A percentile compares a stretch with the other conserved stretches of the same genome.
These are phyloP conservation scores for Drosophila suzukii DNA, from an alignment of 1,140 invertebrate species.

Conservation along the genomic window DNA sequence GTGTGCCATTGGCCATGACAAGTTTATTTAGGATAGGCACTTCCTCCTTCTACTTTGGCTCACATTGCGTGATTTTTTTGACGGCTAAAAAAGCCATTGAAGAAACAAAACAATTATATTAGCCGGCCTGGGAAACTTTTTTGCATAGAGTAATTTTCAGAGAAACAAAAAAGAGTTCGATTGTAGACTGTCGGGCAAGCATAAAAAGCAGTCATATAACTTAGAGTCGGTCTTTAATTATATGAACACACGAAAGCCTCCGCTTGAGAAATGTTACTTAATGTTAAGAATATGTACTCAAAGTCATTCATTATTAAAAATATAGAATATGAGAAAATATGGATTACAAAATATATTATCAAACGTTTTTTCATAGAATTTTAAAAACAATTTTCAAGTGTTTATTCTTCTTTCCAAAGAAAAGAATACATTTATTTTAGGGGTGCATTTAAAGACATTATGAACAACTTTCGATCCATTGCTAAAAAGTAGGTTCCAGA, in stretches of 20 bases:
- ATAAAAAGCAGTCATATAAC: conserved; percentile 16
- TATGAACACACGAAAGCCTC: neutral
- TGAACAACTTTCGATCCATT: too few species aligned
- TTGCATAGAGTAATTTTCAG: conserved; percentile 21
- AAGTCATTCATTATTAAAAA: neutral
- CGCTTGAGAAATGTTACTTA: neutral
- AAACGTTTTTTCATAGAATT: too few species aligned
- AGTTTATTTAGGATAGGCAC: conserved; percentile 41
- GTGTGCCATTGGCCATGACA: conserved; percentile 26
- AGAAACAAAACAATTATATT: conserved; percentile 21
- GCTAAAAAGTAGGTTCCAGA: too few species aligned
- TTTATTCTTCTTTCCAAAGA: too few species aligned
- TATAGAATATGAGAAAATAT: too few species aligned
- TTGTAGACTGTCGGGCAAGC: neutral
- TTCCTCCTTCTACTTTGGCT: conserved; percentile 9
- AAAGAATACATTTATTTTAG: too few species aligned
- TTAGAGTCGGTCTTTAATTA: conserved; percentile 32
- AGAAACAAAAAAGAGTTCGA: conserved; percentile 27
- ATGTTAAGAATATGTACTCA: neutral
- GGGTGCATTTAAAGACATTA: too few species aligned
- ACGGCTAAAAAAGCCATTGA: conserved; percentile 6
- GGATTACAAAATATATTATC: too few species aligned
- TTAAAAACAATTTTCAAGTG: too few species aligned
- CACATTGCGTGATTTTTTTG: conserved; percentile 11
- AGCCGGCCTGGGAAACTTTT: conserved; percentile 42